Base-by-base conservation (phyloP, 35 echinoderm and acorn worm species). In the Stichopus chloronotus region DNA sequence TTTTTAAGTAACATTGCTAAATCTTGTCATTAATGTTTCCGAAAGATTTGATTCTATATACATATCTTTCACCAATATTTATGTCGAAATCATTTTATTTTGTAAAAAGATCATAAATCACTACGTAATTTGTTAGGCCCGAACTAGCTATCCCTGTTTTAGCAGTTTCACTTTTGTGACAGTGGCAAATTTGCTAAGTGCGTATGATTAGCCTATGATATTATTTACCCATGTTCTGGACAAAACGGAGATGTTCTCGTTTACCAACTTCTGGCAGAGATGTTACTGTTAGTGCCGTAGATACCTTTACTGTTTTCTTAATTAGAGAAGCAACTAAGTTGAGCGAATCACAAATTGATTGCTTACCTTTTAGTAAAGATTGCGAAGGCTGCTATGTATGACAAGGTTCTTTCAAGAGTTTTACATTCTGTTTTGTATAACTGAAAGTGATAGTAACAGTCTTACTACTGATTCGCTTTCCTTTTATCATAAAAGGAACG, bases 121-220 rank as follows among this genome's bases (percentile, higher is more conserved):
- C 78, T 92, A 30, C 5, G 14, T 72, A 78, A 76, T 59, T 56
- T 82, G 5, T 53, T 24, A 80, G 89, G 4, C 87, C 93, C 3
- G 83, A 94, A 19, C 43, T 54, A 21, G 93, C 86, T 23, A 52
- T 90, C 4, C 74, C 93, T 3, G 71, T 88, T 14, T 79, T 86
- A 56, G 78, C 90, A 0, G 94, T 79, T 21, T 80, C 88, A 57
- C 6, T 77, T 58, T 59, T 94, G n/a, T 90, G 92, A 78, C 60
- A 88, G 6, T 94, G 90, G 88, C 58, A 88, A 92, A 92, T 94
- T 65, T 94, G 7, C n/a, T 91, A 8, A 84, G 90, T 23, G 94
- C 56, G 20, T 92, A 94, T 58, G 8, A 72, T 55, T n/a, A n/a
- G n/a, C n/a, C n/a, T 94, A 94, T 78, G 81, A 94, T 53, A 94